Conservation (phyloP, 2,888 invertebrate genomes). For the Cantharis rufa region DNA sequence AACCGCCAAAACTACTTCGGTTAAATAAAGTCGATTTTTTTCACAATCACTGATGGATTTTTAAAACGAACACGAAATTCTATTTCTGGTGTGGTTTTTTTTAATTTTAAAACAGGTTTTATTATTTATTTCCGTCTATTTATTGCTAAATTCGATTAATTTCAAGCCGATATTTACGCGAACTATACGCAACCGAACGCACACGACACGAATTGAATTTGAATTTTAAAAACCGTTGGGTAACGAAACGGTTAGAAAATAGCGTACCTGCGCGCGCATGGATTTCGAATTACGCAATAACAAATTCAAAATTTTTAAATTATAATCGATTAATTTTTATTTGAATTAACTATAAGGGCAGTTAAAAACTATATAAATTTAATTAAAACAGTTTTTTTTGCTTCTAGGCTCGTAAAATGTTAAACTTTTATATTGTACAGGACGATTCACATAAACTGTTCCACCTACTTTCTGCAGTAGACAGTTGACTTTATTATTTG, state of each 20-base stretch:
- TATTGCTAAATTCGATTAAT: background rate
- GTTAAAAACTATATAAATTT: no score
- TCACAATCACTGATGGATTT: background rate
- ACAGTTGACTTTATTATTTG: no score
- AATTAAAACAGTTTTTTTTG: no score
- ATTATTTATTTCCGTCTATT: background rate
- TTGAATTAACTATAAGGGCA: no score
- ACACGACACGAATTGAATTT: background rate
- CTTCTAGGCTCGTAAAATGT: no score
- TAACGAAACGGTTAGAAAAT: background rate
- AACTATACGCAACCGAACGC: background rate
- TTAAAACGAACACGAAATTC: background rate
- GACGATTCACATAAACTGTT: background rate
- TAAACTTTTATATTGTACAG: background rate
- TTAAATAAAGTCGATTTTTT: background rate
- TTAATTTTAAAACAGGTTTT: background rate
- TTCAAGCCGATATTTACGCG: background rate
- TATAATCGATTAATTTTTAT: no score
- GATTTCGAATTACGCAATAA: background rate
- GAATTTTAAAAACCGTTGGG: background rate
- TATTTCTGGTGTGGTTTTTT: background rate
- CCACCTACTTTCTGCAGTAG: no score
- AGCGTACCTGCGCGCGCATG: background rate
- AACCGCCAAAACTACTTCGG: background rate
- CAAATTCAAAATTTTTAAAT: background rate